Evolutionary conservation across 2,797 vertebrate genomes (phyloP), one percentile per base, ranked within the genome.

Genomic region (Rhabdophis nuchalis): DNA sequence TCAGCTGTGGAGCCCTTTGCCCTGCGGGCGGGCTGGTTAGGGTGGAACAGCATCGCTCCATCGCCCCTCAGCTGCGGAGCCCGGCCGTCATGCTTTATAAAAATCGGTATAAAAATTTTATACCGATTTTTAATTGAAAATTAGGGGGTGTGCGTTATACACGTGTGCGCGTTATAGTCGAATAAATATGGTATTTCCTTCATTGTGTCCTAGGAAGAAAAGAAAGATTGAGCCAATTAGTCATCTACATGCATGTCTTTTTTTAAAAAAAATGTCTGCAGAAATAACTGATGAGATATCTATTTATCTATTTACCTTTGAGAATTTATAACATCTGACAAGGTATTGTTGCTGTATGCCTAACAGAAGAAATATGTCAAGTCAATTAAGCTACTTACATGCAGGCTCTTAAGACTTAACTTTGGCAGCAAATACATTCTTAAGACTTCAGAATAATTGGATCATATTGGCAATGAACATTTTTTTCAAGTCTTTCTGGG

Each of bases 191-290:
- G n/a, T n/a, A n/a, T n/a, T n/a, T 77, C 27, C 50, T 46, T 91
- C 93, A 1, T 60, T 6, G 88, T 90, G 41, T 90, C 86, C 90
- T 94, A 56, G 92, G 90, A 91, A 53, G 25, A 60, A 82, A 91
- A n/a, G 52, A 91, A 90, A 91, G 29, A 91, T 60, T 58, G 77
- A 25, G 89, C 56, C 27, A 90, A 27, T 54, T 8, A 87, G 12
- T 41, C 50, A 87, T 91, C 29, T 93, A 18, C 91, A 93, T 92
- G 85, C 14, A 52, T 94, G 27, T 92, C 85, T 68, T 64, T 27
- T n/a, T 90, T 92, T 87, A n/a, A 87, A 93, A 94, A 93, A 87
- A 93, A 94, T 50, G 13, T 52, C 53, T 29, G 46, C 89, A 94
- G 93, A 91, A 90, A 72, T 82, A 10, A 82, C 20, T 58, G 86